Percentiles rank a stretch among this genome's conserved stretches.
Conservation (phyloP, 2,113 vertebrate species). For the Atlantisia rogersi region DNA sequence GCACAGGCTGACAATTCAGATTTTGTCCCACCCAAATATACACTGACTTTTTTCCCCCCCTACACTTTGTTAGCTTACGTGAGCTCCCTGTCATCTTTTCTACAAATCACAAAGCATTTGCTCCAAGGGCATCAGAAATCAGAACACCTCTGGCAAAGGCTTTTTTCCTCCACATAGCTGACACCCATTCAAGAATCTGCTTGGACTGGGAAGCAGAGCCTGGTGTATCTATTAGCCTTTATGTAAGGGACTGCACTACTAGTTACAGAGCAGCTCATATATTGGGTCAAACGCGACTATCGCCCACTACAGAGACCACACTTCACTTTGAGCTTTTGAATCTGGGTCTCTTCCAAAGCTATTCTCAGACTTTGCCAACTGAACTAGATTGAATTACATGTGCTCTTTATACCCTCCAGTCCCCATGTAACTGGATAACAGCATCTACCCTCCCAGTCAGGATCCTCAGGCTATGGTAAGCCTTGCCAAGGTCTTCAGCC, state of each 20-base stretch:
- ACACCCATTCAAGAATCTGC: neutral
- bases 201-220: neutral
- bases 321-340: neutral
- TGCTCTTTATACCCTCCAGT: neutral
- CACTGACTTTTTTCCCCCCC: rapidly evolving
- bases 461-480: neutral
- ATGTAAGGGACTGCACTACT: neutral
- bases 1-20: neutral
- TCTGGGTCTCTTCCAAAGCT: constrained; percentile 8
- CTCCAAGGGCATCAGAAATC: neutral
- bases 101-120: neutral
- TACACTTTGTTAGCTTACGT: neutral
- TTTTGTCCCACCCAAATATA: neutral
- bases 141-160: neutral
- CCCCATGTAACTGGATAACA: neutral
- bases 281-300: neutral
- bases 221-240: neutral
- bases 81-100: neutral
- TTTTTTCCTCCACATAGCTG: neutral
- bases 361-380: neutral
- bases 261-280: neutral
- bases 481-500: neutral
- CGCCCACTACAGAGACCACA: neutral
- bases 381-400: neutral
- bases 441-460: neutral